Percentiles rank a stretch among this genome's conserved stretches.
Conservation (phyloP, 1,140 invertebrate genomes). For the Meloidogyne hapla region DNA sequence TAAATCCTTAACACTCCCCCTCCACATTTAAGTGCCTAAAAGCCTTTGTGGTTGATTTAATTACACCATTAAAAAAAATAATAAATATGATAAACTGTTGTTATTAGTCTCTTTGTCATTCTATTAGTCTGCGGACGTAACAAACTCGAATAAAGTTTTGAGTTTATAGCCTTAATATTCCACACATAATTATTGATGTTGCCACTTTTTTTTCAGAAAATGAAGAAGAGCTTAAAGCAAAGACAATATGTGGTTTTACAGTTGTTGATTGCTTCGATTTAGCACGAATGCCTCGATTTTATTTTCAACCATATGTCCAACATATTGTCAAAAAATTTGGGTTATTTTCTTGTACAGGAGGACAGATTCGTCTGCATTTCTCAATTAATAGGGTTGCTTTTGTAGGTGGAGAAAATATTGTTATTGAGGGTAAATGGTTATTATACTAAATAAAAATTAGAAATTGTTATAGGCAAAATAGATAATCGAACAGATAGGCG, state of each 20-base stretch:
- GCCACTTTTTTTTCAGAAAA: slow-evolving; percentile 10
- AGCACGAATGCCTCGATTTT: slow-evolving; percentile 21
- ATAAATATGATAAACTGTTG: too few relatives aligned
- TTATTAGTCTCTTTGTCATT: too few relatives aligned
- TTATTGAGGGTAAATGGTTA: slow-evolving; percentile 31
- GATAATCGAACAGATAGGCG: slow-evolving; percentile 43
- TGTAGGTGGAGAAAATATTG: slow-evolving; percentile 45
- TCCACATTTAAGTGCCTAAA: too few relatives aligned
- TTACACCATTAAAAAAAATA: too few relatives aligned
- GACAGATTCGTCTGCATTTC: slow-evolving; percentile 30
- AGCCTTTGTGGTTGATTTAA: too few relatives aligned
- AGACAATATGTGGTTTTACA: slow-evolving; percentile 33
- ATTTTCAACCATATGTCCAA: slow-evolving; percentile 32
- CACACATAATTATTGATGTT: background rate
- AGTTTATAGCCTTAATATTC: background rate
- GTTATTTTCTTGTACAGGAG: slow-evolving; percentile 37
- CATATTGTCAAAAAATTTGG: slow-evolving; percentile 42
- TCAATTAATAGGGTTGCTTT: slow-evolving; percentile 37
- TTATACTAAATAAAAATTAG: background rate
- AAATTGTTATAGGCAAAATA: slow-evolving; percentile 25
- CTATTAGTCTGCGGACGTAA: too few relatives aligned
- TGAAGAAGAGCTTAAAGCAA: slow-evolving; percentile 19
- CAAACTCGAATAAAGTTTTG: background rate
- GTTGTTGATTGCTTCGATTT: slow-evolving; percentile 41
- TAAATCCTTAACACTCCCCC: too few relatives aligned